Conservation (phyloP, 2,113 vertebrate species). For the Phaetusa simplex region DNA sequence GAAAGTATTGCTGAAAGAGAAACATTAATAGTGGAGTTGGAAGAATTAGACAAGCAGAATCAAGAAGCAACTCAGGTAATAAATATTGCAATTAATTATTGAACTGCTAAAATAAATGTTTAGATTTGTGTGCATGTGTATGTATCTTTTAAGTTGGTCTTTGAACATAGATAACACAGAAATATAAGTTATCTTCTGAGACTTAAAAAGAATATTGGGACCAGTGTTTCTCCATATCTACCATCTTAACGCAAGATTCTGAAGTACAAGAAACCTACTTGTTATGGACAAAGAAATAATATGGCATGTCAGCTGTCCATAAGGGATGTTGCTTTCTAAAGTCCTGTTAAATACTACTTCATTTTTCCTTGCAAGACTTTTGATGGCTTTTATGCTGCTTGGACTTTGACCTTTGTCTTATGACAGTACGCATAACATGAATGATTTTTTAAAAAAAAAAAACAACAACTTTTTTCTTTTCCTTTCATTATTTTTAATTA, state of each 20-base stretch:
- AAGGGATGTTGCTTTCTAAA: rapidly evolving
- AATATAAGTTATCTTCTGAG: neutral
- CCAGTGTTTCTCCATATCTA: neutral
- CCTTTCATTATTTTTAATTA: neutral
- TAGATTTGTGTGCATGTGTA: neutral
- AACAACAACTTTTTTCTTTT: neutral
- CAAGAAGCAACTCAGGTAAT: constrained; percentile 93
- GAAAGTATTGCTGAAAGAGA: constrained; percentile 82
- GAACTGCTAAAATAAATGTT: neutral
- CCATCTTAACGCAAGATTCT: neutral
- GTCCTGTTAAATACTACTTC: neutral
- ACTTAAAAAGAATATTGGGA: neutral
- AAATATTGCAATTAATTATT: neutral
- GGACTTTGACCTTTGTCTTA: neutral
- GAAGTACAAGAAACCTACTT: neutral
- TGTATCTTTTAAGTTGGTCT: neutral
- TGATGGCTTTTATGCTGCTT: neutral
- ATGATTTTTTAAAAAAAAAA: neutral
- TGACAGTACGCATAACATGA: neutral
- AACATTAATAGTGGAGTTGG: constrained; percentile 82
- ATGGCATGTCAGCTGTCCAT: rapidly evolving
- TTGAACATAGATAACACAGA: neutral
- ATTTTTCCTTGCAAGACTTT: neutral
- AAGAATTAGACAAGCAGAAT: constrained; percentile 93
- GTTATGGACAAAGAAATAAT: neutral